Evolutionary conservation across 2,888 invertebrate species (phyloP), one percentile per base, ranked within the genome.

Genomic region (Apodemia zela): DNA sequence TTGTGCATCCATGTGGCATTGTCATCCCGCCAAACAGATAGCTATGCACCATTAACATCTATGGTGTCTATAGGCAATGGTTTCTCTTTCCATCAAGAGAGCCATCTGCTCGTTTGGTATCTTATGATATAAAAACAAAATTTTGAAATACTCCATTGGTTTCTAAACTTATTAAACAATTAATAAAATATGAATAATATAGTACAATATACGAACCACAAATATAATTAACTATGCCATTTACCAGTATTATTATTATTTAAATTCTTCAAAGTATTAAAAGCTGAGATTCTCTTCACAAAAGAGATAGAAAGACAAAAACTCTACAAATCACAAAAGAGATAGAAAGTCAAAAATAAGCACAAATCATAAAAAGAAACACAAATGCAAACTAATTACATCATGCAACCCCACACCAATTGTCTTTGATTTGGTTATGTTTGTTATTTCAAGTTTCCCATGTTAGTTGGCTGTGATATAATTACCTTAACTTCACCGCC

Each of bases 401-500:
- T 21, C 64, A 68, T 65, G 69, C 69, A 38, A 59, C 42, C 62
- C 59, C 35, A 29, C 58, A 59, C 47, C 59, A 47, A 63, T 13
- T 11, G 51, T 42, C 42, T 62, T 15, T 38, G 60, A 59, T 42
- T 15, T 21, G 47, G 51, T 62, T 49, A 42, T 61, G 38, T 64
- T 63, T 62, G 54, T 65, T 47, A 35, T 60, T 15, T 49, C 64
- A 60, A 33, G 62, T 62, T 60, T 54, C 58, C 47, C 33, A 21
- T 60, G 62, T 47, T 21, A 60, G 3, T 8, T 61, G 47, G 10
- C 60, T 33, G 21, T 11, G 21, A 64, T 57, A 60, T 64, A 54
- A 54, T 94, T 95, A 97, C 98, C 97, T 97, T 97, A 69, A 95
- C 93, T 87, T 97, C 96, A 72, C 98, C 98, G 77, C 97, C 96